phyloP scores from a whole-genome alignment of 2,113 vertebrate genomes.

The Misgurnus anguillicaudatus region DNA sequence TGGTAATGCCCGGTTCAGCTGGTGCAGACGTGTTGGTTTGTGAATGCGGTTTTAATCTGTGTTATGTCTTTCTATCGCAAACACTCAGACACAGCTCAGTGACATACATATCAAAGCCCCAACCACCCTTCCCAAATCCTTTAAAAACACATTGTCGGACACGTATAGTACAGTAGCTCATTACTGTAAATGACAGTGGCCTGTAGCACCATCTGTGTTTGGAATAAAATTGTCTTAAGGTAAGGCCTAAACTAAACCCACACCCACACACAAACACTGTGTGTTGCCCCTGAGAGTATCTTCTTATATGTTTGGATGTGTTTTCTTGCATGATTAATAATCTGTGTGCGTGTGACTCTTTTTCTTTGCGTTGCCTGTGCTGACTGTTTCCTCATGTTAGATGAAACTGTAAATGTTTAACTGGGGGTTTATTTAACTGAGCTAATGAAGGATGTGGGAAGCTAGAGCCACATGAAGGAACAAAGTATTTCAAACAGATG shows the following conservation, averaged over 20 bases:
- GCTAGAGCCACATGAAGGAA: conserved; percentile 34
- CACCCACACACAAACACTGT: no score
- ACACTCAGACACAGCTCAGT: neutral
- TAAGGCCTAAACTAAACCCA: neutral
- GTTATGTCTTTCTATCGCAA: neutral
- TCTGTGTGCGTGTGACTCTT: neutral
- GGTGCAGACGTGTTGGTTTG: conserved; percentile 13
- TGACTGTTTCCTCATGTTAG: conserved; percentile 7
- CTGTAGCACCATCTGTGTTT: conserved; percentile 34
- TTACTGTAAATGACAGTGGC: conserved; percentile 16
- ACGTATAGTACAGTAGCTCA: conserved; percentile 14
- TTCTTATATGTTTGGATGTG: neutral
- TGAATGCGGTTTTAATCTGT: neutral
- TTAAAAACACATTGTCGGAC: conserved; percentile 5
- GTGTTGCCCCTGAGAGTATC: no score
- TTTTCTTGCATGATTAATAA: neutral
- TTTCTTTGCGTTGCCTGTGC: neutral
- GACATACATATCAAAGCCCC: neutral
- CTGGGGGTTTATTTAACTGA: conserved; percentile 22
- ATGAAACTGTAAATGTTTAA: neutral
- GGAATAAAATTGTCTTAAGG: conserved; percentile 46
- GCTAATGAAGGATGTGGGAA: conserved; percentile 33
- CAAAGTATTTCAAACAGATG: conserved; percentile 20
- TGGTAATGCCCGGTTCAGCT: conserved; percentile 21
- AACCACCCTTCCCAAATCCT: neutral